Base-by-base conservation (phyloP, 2,888 invertebrate genomes). In the Tinea semifulvella region DNA sequence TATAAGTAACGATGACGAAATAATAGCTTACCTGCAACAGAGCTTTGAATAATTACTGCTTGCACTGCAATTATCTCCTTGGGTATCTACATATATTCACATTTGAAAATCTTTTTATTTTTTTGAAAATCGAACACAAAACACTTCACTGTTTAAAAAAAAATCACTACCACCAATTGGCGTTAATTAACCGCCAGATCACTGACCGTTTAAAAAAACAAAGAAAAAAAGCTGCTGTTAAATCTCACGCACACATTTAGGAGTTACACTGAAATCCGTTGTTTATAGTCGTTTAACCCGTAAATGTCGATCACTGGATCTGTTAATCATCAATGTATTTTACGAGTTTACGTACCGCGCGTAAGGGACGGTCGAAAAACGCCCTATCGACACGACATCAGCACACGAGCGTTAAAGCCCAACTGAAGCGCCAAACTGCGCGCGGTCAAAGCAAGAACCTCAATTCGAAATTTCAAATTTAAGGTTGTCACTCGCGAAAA, bases 221-320 rank as follows among this genome's bases (percentile, higher is more conserved):
- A 31, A 2, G 6, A 31, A n/a, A 31, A 11, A 31, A 31, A 31
- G 13, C 3, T 14, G 6, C 31, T 31, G 31, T 31, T n/a, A 31
- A 31, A 2, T 31, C n/a, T 31, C 31, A 31, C 31, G 7, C 36
- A 16, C 36, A 36, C 36, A 31, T 36, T 35, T 35, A 8, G 14
- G 16, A 49, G 46, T 52, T 52, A 52, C 63, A 64, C 63, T 63
- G 63, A 57, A 63, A 61, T 62, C 61, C 62, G 53, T 31, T 51
- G 48, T 53, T 54, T 47, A 47, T 18, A n/a, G 7, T 14, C 18
- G 16, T 4, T 18, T 18, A 5, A 17, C 16, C 16, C 16, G 10
- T 36, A 45, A 49, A 14, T 31, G 47, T 46, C 25, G 36, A 45
- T 42, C 45, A 40, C 43, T 36, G 47, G 47, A 42, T 49, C 53